phyloP scores from a whole-genome alignment of 2,888 invertebrate species.

The Lepetodrilus schrolli region DNA sequence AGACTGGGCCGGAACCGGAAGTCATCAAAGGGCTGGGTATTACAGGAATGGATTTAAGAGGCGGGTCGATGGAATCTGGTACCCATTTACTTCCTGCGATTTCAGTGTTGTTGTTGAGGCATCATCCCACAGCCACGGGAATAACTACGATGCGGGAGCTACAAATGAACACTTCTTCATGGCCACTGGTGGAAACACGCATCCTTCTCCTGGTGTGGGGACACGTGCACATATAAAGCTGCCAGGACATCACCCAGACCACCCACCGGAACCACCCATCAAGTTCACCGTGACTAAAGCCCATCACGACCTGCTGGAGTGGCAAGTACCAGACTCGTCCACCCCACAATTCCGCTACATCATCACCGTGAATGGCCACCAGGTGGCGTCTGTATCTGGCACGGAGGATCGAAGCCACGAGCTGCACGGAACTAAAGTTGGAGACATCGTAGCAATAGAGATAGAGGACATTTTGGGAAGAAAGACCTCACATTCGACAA shows the following conservation, averaged over 20 bases:
- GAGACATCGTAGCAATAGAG: not conserved
- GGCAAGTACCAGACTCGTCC: conserved; percentile 45
- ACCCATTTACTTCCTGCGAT: conserved; percentile 43
- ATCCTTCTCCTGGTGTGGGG: conserved; percentile 36
- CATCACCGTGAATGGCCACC: conserved; percentile 39
- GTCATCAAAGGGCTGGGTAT: conserved; percentile 42
- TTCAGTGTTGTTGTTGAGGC: conserved; percentile 47
- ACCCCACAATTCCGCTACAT: conserved; percentile 49
- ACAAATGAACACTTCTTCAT: conserved; percentile 38
- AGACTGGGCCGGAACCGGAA: conserved; percentile 52
- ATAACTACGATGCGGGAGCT: conserved; percentile 43
- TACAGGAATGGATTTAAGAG: conserved; percentile 50
- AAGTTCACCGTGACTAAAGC: conserved; percentile 40
- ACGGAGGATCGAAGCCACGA: conserved; percentile 5
- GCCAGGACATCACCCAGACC: conserved; percentile 16
- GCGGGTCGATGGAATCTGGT: conserved; percentile 41
- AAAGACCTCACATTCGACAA: too few relatives aligned
- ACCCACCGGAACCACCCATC: conserved; percentile 41
- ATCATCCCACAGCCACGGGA: conserved; percentile 39
- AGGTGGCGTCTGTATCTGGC: conserved; percentile 15
- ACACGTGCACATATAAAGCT: conserved; percentile 34
- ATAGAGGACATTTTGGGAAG: conserved; percentile 7
- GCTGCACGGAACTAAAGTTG: not conserved
- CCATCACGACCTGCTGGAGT: conserved; percentile 35
- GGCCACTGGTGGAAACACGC: conserved; percentile 51